These are phyloP conservation scores for Xenentodon cancila DNA, from an alignment of 2,797 vertebrate genomes.

Conservation along the genomic window DNA sequence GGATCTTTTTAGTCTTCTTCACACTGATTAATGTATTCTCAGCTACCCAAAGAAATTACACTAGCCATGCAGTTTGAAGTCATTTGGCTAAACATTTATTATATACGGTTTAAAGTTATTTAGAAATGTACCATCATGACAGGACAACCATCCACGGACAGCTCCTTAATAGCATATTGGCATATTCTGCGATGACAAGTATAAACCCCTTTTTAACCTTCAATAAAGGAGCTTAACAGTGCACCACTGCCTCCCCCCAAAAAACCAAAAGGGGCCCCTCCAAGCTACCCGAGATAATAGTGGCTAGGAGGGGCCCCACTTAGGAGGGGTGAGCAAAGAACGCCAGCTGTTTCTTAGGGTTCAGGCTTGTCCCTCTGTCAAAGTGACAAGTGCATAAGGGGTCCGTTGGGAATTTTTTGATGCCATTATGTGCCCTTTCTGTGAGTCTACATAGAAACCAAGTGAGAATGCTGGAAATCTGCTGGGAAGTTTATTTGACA, in stretches of 20 bases:
- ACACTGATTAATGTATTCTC: neutral
- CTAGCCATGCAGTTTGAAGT: neutral
- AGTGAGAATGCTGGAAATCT: neutral
- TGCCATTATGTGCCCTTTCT: neutral
- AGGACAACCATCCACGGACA: neutral
- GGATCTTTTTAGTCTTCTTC: neutral
- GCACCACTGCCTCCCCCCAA: neutral
- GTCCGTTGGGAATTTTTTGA: neutral
- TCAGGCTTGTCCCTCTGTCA: neutral
- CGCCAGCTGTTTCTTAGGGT: slow-evolving; percentile 9
- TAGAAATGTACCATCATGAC: neutral
- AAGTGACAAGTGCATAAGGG: neutral
- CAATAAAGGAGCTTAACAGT: slow-evolving; percentile 2
- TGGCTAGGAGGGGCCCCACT: slow-evolving; percentile 7
- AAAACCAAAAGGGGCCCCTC: slow-evolving; percentile 9
- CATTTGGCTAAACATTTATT: neutral
- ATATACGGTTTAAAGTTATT: neutral
- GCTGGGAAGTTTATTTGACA: neutral
- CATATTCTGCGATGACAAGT: neutral
- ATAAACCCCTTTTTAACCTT: slow-evolving; percentile 1
- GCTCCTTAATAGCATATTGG: neutral
- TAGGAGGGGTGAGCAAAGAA: slow-evolving; percentile 10
- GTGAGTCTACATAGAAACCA: neutral
- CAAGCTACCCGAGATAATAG: slow-evolving; percentile 3
- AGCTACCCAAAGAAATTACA: neutral